Evolutionary conservation across 1,140 invertebrate genomes (phyloP).

Genomic region (Drosophila bifasciata): DNA sequence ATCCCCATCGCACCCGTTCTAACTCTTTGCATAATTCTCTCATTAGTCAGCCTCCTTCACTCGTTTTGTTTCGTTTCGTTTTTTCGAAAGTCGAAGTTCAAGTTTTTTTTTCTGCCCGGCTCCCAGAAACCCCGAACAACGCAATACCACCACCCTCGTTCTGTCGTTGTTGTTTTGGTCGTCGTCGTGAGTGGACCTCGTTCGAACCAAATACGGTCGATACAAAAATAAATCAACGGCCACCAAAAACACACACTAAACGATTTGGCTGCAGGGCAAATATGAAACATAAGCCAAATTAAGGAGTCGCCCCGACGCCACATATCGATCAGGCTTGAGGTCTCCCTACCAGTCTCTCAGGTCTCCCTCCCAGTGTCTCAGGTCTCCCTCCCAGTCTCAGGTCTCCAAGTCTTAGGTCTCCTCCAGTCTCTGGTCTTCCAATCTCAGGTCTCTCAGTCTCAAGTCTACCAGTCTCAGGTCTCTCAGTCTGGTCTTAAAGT

Average conservation of each 20-base stretch:
- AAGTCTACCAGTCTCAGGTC: too few relatives aligned
- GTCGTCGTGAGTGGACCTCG: slow-evolving; percentile 45
- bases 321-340: slow-evolving; percentile 71
- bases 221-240: slow-evolving; percentile 56
- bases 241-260: slow-evolving; percentile 56
- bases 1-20: slow-evolving; percentile 52
- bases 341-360: too few relatives aligned
- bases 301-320: slow-evolving; percentile 48
- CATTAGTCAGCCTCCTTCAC: slow-evolving; percentile 62
- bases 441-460: too few relatives aligned
- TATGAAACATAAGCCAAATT: slow-evolving; percentile 60
- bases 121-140: slow-evolving; percentile 13
- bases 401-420: too few relatives aligned
- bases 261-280: slow-evolving; percentile 60
- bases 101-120: slow-evolving; percentile 30
- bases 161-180: too few relatives aligned
- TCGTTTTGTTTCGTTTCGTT: slow-evolving; percentile 13
- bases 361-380: too few relatives aligned
- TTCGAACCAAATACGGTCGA: slow-evolving; percentile 51
- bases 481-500: too few relatives aligned
- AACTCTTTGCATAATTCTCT: slow-evolving; percentile 75
- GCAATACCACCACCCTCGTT: slow-evolving; percentile 40
- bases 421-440: too few relatives aligned
- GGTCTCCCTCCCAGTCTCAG: too few relatives aligned
- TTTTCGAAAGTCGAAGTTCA: slow-evolving; percentile 79